These are phyloP conservation scores for Standfussiana lucernea DNA, from an alignment of 2,888 invertebrate genomes.

Conservation along the genomic window DNA sequence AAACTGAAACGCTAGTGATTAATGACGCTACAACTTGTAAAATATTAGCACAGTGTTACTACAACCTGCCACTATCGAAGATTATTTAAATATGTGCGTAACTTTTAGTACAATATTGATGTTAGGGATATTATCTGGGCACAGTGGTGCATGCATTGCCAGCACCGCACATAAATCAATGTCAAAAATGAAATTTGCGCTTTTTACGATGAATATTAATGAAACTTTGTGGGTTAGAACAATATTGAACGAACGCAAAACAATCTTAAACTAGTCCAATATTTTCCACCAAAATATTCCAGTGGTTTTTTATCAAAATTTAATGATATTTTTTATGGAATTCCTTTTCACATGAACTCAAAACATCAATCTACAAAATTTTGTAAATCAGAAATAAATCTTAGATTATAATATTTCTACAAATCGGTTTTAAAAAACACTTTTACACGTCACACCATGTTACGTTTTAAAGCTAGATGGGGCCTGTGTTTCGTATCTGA, in stretches of 20 bases:
- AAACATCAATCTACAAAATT: conserved; percentile 23
- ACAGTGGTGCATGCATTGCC: conserved; percentile 76
- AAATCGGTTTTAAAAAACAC: too few relatives aligned
- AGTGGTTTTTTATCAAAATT: conserved; percentile 9
- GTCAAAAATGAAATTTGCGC: conserved; percentile 84
- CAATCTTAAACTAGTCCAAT: conserved; percentile 14
- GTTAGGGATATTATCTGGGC: conserved; percentile 66
- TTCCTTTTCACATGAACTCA: conserved; percentile 27
- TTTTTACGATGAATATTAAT: conserved; percentile 86
- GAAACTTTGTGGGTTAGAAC: conserved; percentile 76
- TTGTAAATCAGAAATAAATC: too few relatives aligned
- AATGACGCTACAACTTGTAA: neutral
- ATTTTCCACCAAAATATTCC: conserved; percentile 20
- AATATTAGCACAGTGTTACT: conserved; percentile 18
- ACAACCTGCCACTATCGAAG: neutral
- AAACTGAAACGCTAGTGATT: conserved; percentile 15
- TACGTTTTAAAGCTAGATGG: too few relatives aligned
- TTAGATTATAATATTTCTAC: too few relatives aligned
- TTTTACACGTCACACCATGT: too few relatives aligned
- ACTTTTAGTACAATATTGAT: conserved; percentile 67
- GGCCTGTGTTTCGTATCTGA: neutral
- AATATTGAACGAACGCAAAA: conserved; percentile 66
- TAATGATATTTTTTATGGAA: conserved; percentile 5
- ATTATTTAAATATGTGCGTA: conserved; percentile 39
- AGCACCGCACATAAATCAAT: conserved; percentile 81